Evolutionary conservation across 2,888 invertebrate genomes (phyloP).

Genomic region (Romanomermis culicivorax): DNA sequence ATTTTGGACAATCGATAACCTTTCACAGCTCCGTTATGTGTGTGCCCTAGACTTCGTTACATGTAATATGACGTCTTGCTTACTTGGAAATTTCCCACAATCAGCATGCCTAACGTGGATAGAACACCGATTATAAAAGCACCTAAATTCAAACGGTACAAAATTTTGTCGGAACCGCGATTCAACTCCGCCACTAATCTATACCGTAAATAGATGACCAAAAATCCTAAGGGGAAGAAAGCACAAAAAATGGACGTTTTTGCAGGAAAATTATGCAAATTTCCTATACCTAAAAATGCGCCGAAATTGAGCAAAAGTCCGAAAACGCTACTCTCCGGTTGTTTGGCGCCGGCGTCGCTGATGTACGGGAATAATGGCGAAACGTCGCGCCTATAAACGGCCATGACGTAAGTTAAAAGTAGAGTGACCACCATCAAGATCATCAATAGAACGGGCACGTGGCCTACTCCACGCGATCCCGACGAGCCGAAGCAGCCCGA

Average conservation of each 20-base stretch:
- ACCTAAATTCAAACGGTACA: slow-evolving; percentile 15
- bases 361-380: slow-evolving; percentile 27
- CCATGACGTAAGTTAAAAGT: slow-evolving; percentile 17
- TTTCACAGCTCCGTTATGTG: too few relatives aligned
- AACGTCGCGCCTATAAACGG: slow-evolving; percentile 21
- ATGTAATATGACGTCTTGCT: too few relatives aligned
- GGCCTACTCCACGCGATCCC: not conserved
- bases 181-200: slow-evolving; percentile 17
- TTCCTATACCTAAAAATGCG: slow-evolving; percentile 8
- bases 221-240: not conserved
- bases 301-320: slow-evolving; percentile 10
- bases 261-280: too few relatives aligned
- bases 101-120: slow-evolving; percentile 19
- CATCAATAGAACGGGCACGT: not conserved
- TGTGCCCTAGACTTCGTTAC: too few relatives aligned
- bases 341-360: slow-evolving; percentile 18
- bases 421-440: not conserved
- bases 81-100: slow-evolving; percentile 26
- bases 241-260: too few relatives aligned
- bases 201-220: slow-evolving; percentile 14
- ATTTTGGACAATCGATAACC: too few relatives aligned
- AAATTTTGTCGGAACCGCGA: slow-evolving; percentile 13
- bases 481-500: not conserved
- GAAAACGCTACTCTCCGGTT: slow-evolving; percentile 18
- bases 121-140: slow-evolving; percentile 16